Conservation (phyloP, 2,888 invertebrate genomes). For the Mythimna pallens region DNA sequence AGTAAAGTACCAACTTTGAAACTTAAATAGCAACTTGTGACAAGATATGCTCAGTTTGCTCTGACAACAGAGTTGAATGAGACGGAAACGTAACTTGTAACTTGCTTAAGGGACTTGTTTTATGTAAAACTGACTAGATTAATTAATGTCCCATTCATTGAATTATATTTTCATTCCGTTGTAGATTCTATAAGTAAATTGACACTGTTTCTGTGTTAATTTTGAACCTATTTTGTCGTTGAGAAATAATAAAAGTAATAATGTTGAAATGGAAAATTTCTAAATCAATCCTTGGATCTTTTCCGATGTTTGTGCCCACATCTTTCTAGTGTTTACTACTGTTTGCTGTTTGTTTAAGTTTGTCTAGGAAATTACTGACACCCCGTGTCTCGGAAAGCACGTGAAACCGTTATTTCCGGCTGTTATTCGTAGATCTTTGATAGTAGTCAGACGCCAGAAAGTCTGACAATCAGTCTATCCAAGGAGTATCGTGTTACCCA, state of each 20-base stretch:
- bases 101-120: background rate
- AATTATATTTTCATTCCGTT: background rate
- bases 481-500: too few species aligned
- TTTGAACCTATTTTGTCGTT: background rate
- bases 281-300: background rate
- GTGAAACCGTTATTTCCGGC: too few species aligned
- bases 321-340: background rate
- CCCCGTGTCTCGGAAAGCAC: too few species aligned
- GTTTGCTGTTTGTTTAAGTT: too few species aligned
- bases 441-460: too few species aligned
- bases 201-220: background rate
- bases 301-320: background rate
- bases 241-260: background rate
- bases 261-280: background rate
- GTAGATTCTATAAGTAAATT: background rate
- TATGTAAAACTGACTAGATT: background rate
- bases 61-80: background rate
- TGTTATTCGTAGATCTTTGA: too few species aligned
- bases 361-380: too few species aligned
- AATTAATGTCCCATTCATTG: background rate
- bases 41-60: constrained; percentile 30
- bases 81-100: background rate
- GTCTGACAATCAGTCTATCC: too few species aligned
- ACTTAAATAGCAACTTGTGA: constrained; percentile 44
- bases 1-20: constrained; percentile 16